These are phyloP conservation scores for human DNA, from an alignment of 2,113 vertebrate genomes.

Conservation along the genomic window DNA sequence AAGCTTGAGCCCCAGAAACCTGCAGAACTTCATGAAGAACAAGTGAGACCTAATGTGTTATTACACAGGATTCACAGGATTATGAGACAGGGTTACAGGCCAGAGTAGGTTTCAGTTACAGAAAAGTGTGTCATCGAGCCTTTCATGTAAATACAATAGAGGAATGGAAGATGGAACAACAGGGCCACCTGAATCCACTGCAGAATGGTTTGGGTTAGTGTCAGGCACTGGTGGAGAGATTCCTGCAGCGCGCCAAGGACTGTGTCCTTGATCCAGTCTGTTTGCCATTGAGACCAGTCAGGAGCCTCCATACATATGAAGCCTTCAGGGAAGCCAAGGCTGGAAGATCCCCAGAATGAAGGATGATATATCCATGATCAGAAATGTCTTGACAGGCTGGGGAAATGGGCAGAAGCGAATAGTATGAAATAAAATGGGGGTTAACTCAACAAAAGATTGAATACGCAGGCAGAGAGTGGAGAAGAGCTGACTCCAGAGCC, in stretches of 20 bases:
- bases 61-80: no score
- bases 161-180: background rate
- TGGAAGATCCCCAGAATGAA: background rate
- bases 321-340: background rate
- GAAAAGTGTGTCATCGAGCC: background rate
- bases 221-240: background rate
- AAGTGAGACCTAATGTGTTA: background rate
- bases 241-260: background rate
- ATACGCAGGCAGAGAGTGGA: accelerated
- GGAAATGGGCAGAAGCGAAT: background rate
- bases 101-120: background rate
- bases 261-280: background rate
- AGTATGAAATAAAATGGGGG: background rate
- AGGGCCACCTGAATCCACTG: background rate
- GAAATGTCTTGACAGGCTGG: background rate
- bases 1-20: background rate
- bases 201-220: background rate
- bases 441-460: background rate
- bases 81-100: no score
- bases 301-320: background rate
- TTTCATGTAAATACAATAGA: background rate
- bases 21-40: background rate
- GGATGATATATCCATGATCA: background rate
- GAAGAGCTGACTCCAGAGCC: no score
- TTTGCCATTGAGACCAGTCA: background rate